Evolutionary conservation across 2,797 vertebrate genomes (phyloP).

Genomic region (Eulemur coronatus): DNA sequence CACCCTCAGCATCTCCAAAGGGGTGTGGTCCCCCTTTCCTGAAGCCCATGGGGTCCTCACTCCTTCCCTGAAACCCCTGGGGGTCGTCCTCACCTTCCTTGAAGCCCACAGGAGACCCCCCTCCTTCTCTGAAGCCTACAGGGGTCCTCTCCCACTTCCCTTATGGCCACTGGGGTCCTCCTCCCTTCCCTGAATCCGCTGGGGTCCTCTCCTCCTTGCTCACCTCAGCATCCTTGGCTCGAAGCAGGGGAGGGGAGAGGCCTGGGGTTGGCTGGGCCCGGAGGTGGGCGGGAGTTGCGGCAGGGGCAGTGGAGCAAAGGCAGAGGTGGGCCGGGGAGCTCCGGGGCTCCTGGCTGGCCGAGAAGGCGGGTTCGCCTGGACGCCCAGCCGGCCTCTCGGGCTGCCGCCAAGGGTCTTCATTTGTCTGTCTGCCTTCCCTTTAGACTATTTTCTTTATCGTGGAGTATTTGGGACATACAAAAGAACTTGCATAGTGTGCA

Average conservation of each 20-base stretch:
- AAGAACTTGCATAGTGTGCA: background rate
- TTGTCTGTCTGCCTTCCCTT: background rate
- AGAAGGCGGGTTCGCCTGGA: background rate
- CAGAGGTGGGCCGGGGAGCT: background rate
- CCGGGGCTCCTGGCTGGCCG: background rate
- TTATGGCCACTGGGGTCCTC: background rate
- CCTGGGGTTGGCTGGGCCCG: background rate
- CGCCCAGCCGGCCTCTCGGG: too few relatives aligned
- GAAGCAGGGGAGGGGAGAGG: accelerated
- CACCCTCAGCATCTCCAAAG: slow-evolving; percentile 60
- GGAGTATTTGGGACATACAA: background rate
- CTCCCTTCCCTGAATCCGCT: too few relatives aligned
- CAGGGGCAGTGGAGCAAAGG: too few relatives aligned
- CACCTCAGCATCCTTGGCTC: accelerated
- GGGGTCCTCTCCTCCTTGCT: too few relatives aligned
- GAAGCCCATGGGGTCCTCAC: background rate
- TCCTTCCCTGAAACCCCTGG: too few relatives aligned
- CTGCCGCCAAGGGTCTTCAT: background rate
- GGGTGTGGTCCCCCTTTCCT: too few relatives aligned
- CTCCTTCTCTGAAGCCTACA: background rate
- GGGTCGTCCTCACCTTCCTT: background rate
- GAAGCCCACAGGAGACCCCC: background rate
- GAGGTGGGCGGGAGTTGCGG: background rate
- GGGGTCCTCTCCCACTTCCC: too few relatives aligned
- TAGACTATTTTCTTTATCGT: background rate